Evolutionary conservation across 1,140 invertebrate species (phyloP).

Genomic region (Eumeta japonica): DNA sequence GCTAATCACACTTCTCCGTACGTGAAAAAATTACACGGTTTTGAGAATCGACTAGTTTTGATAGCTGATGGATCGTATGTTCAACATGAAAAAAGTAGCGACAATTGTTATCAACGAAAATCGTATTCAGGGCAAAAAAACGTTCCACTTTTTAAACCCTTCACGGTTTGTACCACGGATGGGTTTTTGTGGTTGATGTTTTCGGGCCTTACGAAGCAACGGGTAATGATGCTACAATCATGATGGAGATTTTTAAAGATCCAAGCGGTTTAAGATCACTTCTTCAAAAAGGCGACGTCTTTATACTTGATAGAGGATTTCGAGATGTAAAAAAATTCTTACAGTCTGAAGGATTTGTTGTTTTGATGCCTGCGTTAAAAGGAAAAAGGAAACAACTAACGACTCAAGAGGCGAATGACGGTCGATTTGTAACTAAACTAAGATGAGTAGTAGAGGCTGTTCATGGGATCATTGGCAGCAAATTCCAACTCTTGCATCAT

Average conservation of each 20-base stretch:
- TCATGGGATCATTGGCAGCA: constrained; percentile 24
- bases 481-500: constrained; percentile 19
- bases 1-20: constrained; percentile 14
- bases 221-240: constrained; percentile 22
- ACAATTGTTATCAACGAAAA: too few relatives aligned
- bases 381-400: constrained; percentile 23
- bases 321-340: constrained; percentile 17
- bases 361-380: constrained; percentile 28
- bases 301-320: too few relatives aligned
- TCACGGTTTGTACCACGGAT: too few relatives aligned
- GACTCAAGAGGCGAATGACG: constrained; percentile 27
- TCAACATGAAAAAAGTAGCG: constrained; percentile 22
- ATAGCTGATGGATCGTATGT: constrained; percentile 26
- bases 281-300: too few relatives aligned
- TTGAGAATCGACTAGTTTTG: constrained; percentile 10
- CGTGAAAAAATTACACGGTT: constrained; percentile 10
- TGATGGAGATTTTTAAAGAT: too few relatives aligned
- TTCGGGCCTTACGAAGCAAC: constrained; percentile 15
- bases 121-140: constrained; percentile 25
- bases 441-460: constrained; percentile 36
- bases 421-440: constrained; percentile 29
- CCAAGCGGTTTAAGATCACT: too few relatives aligned
- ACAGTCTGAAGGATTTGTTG: constrained; percentile 19
- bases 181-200: constrained; percentile 6
- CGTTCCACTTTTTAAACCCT: constrained; percentile 14